phyloP scores from a whole-genome alignment of 2,888 invertebrate genomes.

The Zele albiditarsus region DNA sequence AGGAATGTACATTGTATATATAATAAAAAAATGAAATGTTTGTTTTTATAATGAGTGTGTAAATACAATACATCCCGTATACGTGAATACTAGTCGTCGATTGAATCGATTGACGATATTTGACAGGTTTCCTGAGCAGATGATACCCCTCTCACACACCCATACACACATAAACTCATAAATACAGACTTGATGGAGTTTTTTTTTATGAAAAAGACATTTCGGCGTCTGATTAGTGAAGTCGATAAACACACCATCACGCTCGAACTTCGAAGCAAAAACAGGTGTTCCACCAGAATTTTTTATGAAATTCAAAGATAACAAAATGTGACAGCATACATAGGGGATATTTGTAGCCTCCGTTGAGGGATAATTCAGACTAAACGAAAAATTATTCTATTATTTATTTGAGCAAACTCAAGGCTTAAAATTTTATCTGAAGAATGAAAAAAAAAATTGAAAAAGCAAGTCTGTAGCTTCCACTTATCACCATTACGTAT shows the following conservation, averaged over 20 bases:
- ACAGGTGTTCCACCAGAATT: conserved; percentile 35
- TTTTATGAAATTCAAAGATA: conserved; percentile 2
- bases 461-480: too few species aligned
- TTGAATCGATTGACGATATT: conserved; percentile 19
- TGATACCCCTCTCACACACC: neutral
- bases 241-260: conserved; percentile 32
- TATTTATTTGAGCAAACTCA: too few species aligned
- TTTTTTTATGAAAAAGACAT: neutral
- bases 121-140: conserved; percentile 31
- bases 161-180: neutral
- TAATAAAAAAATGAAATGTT: conserved; percentile 10
- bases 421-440: too few species aligned
- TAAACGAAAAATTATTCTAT: too few species aligned
- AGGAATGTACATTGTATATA: neutral
- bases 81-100: neutral
- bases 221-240: conserved; percentile 28
- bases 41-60: conserved; percentile 1
- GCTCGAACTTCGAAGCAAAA: neutral
- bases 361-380: too few species aligned
- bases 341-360: neutral
- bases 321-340: neutral
- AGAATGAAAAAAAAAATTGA: too few species aligned
- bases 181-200: neutral
- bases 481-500: too few species aligned
- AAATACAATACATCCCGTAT: neutral